phyloP scores from a whole-genome alignment of 2,797 vertebrate genomes.

The Hapalemur alaotrensis region DNA sequence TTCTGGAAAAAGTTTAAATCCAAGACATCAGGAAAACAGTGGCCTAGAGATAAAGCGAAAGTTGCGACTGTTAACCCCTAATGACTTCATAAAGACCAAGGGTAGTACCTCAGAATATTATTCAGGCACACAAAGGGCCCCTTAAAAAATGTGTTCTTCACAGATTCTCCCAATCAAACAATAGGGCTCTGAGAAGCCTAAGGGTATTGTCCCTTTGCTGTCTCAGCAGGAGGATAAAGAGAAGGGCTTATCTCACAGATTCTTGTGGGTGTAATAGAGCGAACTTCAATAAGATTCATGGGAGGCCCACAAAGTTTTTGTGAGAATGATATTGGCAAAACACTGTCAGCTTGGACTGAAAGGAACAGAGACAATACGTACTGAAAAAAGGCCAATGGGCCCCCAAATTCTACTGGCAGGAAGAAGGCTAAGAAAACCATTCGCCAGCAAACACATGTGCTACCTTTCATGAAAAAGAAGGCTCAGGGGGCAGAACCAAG shows the following conservation, averaged over 20 bases:
- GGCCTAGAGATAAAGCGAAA: background rate
- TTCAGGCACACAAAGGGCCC: background rate
- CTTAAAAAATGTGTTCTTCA: background rate
- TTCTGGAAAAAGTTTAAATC: background rate
- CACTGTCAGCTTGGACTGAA: background rate
- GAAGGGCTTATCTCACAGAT: background rate
- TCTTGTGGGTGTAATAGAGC: background rate
- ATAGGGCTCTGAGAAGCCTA: background rate
- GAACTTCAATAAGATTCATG: background rate
- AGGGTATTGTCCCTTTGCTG: background rate
- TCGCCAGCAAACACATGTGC: background rate
- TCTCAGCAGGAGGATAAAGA: background rate
- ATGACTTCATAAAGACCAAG: background rate
- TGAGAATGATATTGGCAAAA: background rate
- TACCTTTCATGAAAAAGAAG: background rate
- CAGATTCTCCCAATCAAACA: background rate
- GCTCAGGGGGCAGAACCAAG: background rate
- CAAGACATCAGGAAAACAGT: background rate
- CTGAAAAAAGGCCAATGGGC: background rate
- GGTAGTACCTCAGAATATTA: background rate
- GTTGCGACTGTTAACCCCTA: background rate
- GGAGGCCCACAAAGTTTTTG: background rate
- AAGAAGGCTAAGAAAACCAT: background rate
- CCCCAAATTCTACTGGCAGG: background rate
- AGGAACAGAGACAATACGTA: background rate